Conservation (phyloP, 2,888 invertebrate genomes). For the Tipula confusa region DNA sequence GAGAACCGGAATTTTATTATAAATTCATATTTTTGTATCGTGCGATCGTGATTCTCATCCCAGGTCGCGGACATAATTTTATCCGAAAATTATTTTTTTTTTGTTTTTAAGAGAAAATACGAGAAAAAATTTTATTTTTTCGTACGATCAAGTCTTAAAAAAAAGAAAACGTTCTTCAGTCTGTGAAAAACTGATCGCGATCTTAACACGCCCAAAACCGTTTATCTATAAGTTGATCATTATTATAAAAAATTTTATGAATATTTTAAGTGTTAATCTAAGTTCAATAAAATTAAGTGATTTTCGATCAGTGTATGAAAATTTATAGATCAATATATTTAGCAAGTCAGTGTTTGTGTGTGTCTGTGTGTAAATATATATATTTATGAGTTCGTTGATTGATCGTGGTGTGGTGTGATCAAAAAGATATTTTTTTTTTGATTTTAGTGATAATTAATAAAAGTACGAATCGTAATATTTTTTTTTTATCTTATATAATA, state of each 20-base stretch:
- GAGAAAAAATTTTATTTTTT: not conserved
- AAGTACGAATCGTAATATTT: not conserved
- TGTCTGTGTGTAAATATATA: too few species aligned
- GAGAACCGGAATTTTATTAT: not conserved
- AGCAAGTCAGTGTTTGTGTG: too few species aligned
- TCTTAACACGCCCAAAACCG: constrained; percentile 4
- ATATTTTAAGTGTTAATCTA: not conserved
- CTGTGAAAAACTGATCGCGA: not conserved
- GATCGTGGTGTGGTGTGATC: not conserved
- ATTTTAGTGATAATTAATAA: not conserved
- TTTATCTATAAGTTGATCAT: not conserved
- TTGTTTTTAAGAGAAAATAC: not conserved
- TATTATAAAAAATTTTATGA: not conserved
- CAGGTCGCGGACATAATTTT: not conserved
- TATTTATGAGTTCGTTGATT: too few species aligned
- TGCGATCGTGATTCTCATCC: not conserved
- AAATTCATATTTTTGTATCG: not conserved
- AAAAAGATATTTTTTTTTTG: not conserved
- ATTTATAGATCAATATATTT: not conserved
- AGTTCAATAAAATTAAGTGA: not conserved
- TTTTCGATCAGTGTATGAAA: not conserved
- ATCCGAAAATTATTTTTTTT: not conserved
- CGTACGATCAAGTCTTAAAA: not conserved
- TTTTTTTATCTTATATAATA: not conserved
- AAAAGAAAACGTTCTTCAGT: not conserved